Base-by-base conservation (phyloP, 2,888 invertebrate species). In the Trypoxylon attenuatum region DNA sequence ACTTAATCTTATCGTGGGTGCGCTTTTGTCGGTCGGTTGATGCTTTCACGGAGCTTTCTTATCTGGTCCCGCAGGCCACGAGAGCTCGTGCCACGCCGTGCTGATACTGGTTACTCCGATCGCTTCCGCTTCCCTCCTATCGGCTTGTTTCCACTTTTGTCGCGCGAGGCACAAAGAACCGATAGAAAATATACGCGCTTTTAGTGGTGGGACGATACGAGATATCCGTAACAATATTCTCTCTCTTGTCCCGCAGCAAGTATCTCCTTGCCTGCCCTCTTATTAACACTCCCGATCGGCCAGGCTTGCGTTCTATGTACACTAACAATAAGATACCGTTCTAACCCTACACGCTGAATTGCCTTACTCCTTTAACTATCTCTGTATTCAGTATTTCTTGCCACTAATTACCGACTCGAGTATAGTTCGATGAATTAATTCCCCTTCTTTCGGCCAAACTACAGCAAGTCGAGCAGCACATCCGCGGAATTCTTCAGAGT, bases 11-110 rank as follows among this genome's bases (percentile, higher is more conserved):
- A 75, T 75, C 75, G 60, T 49, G 49, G 42, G 10, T 41, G 56
- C 47, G 72, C 72, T 75, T 76, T 76, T 70, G 72, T 76, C 75
- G 73, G 67, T 33, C 46, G 69, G 53, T 59, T 51, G 73, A 76
- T 76, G 76, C 76, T 69, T 71, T 64, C 71, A 60, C 64, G 59
- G 43, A 69, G 72, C 68, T 71, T 63, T 69, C 58, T 73, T 68
- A 77, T 73, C 75, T 60, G 56, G 18, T 29, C 58, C 57, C 13
- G 3, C 33, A 13, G 8, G 25, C 10, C 13, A 33, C n/a, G n/a
- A n/a, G n/a, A n/a, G n/a, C n/a, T n/a, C n/a, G n/a, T n/a, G n/a
- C n/a, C n/a, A n/a, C n/a, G n/a, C n/a, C n/a, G n/a, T n/a, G n/a
- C 27, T 27, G 16, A 41, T 8, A 15, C 10, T 41, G 33, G 33